A percentile compares a stretch with the other conserved stretches of the same genome.
Conservation (phyloP, 2,113 vertebrate species). For the Eptesicus fuscus region DNA sequence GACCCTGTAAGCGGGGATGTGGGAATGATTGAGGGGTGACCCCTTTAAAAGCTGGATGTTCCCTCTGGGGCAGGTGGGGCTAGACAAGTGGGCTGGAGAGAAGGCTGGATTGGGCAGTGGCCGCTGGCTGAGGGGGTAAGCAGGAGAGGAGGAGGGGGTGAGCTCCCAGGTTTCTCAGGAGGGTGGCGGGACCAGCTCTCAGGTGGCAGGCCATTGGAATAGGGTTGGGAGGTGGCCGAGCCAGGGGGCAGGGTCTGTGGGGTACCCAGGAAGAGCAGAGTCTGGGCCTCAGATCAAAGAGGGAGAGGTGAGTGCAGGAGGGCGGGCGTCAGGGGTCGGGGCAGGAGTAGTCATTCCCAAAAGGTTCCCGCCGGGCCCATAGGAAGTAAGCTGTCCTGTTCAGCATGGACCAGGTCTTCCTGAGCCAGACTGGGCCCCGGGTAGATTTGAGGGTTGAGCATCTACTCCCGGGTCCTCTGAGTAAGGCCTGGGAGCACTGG, state of each 20-base stretch:
- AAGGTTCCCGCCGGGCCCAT: too few relatives aligned
- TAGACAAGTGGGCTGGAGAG: background rate
- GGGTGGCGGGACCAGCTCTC: background rate
- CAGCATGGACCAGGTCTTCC: background rate
- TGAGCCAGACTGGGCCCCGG: background rate
- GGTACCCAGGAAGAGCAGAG: background rate
- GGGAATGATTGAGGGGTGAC: background rate
- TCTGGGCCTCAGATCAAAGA: background rate
- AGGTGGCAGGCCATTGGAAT: background rate
- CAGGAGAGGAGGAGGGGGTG: background rate
- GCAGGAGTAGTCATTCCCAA: background rate
- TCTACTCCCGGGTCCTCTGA: background rate
- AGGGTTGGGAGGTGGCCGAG: background rate
- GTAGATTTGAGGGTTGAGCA: background rate
- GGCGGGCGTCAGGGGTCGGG: accelerated
- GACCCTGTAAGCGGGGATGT: background rate
- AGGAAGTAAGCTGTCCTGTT: background rate
- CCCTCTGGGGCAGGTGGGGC: background rate
- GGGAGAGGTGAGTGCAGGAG: background rate
- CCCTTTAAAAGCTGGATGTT: background rate
- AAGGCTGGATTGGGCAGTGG: background rate
- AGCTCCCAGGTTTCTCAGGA: background rate
- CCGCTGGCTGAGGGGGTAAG: background rate
- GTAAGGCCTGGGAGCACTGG: background rate
- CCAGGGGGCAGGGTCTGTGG: background rate